Conservation (phyloP, 2,888 invertebrate genomes). For the Dyspetes luteomarginatus region DNA sequence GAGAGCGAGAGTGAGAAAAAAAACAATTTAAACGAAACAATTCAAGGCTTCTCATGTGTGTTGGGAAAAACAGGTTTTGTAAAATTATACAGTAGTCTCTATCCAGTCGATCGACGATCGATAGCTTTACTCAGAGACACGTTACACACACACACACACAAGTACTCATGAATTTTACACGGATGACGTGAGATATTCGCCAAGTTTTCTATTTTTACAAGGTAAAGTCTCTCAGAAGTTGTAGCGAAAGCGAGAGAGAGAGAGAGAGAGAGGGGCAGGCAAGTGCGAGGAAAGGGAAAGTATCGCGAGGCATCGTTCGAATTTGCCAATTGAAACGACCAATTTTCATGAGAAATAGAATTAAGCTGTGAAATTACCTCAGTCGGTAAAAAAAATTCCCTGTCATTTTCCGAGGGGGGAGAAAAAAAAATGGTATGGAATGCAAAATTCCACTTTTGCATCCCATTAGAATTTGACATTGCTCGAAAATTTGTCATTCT, state of each 20-base stretch:
- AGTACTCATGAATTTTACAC: neutral
- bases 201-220: slow-evolving; percentile 46
- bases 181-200: slow-evolving; percentile 29
- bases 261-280: slow-evolving; percentile 39
- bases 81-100: slow-evolving; percentile 62
- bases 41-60: slow-evolving; percentile 3
- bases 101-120: slow-evolving; percentile 61
- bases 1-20: no score
- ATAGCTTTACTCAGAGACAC: slow-evolving; percentile 39
- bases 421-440: no score
- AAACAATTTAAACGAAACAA: slow-evolving; percentile 51
- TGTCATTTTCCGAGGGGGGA: no score
- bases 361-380: no score
- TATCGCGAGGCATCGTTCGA: slow-evolving; percentile 49
- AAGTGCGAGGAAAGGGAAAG: slow-evolving; percentile 73
- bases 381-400: no score
- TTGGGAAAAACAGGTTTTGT: slow-evolving; percentile 52
- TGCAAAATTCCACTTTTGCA: no score
- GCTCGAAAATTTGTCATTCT: no score
- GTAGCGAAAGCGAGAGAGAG: slow-evolving; percentile 20
- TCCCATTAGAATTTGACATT: no score
- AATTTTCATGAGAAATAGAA: no score
- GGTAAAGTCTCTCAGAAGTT: no score
- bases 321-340: slow-evolving; percentile 11
- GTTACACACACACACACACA: neutral